Percentiles rank a stretch among this genome's conserved stretches.
Conservation (phyloP, 2,888 invertebrate genomes). For the Drosophila nr. fundita region DNA sequence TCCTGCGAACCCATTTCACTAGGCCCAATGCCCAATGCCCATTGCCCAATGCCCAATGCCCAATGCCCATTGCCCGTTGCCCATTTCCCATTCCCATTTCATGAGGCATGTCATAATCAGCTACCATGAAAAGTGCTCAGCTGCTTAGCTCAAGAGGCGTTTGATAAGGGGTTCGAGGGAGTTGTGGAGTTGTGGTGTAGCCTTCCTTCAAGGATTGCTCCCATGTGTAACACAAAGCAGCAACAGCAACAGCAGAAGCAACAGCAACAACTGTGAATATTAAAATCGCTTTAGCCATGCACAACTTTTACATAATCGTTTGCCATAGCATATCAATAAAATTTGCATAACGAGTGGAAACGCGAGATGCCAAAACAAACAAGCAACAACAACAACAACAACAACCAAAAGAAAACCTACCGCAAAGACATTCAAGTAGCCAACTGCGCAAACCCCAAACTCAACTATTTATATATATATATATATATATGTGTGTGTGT, state of each 20-base stretch:
- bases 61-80: conserved; percentile 11
- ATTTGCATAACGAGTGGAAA: conserved; percentile 66
- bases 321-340: conserved; percentile 72
- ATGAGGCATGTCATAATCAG: conserved; percentile 69
- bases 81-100: conserved; percentile 17
- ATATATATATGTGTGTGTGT: not conserved
- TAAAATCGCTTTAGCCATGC: conserved; percentile 67
- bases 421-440: conserved; percentile 43
- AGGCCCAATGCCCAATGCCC: conserved; percentile 19
- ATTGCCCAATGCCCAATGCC: conserved; percentile 18
- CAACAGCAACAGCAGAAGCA: not conserved
- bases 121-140: conserved; percentile 49
- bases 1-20: conserved; percentile 13
- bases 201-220: conserved; percentile 31
- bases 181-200: not conserved
- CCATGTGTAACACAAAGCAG: conserved; percentile 54
- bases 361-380: conserved; percentile 1
- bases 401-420: conserved; percentile 16
- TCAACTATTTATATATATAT: not conserved
- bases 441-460: not conserved
- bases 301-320: conserved; percentile 73
- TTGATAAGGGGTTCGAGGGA: not conserved
- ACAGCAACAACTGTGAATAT: conserved; percentile 44
- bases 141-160: conserved; percentile 23
- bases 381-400: not conserved